phyloP scores from a whole-genome alignment of 2,113 vertebrate genomes.

The Pachycephala philippinensis region DNA sequence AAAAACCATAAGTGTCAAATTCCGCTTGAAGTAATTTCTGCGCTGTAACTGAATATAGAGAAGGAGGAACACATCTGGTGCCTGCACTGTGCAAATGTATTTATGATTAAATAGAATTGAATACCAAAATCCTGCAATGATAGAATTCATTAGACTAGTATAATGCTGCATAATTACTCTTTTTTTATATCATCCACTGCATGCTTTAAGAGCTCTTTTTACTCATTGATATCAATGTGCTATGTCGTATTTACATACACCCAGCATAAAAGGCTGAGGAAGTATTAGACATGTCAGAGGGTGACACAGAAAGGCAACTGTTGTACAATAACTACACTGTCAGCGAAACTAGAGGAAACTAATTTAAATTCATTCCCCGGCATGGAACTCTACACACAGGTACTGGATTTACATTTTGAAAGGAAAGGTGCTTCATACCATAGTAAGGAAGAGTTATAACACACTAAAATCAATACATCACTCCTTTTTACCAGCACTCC shows the following conservation, averaged over 20 bases:
- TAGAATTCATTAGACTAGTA: constrained; percentile 42
- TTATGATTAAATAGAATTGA: constrained; percentile 43
- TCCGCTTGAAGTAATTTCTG: constrained; percentile 9
- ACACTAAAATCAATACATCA: neutral
- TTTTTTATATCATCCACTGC: neutral
- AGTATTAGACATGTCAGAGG: neutral
- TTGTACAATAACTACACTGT: neutral
- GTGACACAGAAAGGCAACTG: constrained; percentile 10
- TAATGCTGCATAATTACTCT: constrained; percentile 45
- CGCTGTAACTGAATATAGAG: neutral
- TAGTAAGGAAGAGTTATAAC: neutral
- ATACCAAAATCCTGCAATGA: constrained; percentile 46
- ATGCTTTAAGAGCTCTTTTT: constrained; percentile 23
- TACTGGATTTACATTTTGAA: neutral
- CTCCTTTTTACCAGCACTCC: neutral
- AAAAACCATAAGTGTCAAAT: neutral
- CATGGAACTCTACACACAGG: neutral
- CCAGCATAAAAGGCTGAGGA: neutral
- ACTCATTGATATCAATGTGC: neutral
- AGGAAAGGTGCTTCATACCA: neutral
- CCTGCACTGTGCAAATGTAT: neutral
- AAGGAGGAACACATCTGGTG: constrained; percentile 50
- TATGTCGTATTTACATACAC: constrained; percentile 9
- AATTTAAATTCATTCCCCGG: neutral
- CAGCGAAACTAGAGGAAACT: neutral